phyloP scores from a whole-genome alignment of 2,888 invertebrate genomes.

The Anthophora plumipes region DNA sequence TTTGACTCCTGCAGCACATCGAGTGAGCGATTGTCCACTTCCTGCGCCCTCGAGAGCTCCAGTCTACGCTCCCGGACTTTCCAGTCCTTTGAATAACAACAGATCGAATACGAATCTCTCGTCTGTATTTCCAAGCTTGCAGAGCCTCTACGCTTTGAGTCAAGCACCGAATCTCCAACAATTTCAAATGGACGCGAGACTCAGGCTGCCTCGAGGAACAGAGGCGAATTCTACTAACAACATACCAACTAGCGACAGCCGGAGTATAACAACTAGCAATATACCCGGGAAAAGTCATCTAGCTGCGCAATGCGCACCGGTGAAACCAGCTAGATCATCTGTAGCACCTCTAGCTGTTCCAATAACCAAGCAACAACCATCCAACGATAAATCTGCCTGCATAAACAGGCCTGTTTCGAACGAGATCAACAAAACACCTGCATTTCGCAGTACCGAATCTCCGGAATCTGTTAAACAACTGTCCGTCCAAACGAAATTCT shows the following conservation, averaged over 20 bases:
- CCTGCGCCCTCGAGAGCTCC: constrained; percentile 72
- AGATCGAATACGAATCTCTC: constrained; percentile 66
- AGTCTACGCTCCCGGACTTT: constrained; percentile 77
- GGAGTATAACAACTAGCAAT: constrained; percentile 28
- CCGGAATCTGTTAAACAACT: constrained; percentile 38
- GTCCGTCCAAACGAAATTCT: constrained; percentile 57
- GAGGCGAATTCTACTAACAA: constrained; percentile 27
- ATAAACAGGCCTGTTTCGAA: constrained; percentile 16
- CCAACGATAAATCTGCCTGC: constrained; percentile 44
- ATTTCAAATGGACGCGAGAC: constrained; percentile 73
- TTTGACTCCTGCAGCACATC: constrained; percentile 78
- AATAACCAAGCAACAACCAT: constrained; percentile 71
- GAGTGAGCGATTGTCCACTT: constrained; percentile 72
- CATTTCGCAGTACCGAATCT: constrained; percentile 48
- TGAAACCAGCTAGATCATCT: constrained; percentile 77
- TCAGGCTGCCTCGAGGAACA: constrained; percentile 53
- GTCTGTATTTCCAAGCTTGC: constrained; percentile 75
- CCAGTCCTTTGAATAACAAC: constrained; percentile 54
- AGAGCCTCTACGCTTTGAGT: constrained; percentile 73
- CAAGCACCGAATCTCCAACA: constrained; percentile 77
- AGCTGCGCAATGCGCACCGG: constrained; percentile 79
- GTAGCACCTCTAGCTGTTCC: constrained; percentile 77
- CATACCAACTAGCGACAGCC: constrained; percentile 25
- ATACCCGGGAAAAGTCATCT: constrained; percentile 74
- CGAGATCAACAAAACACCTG: constrained; percentile 41